phyloP scores from a whole-genome alignment of 2,797 vertebrate species.

The Catamblyrhynchus diadema region DNA sequence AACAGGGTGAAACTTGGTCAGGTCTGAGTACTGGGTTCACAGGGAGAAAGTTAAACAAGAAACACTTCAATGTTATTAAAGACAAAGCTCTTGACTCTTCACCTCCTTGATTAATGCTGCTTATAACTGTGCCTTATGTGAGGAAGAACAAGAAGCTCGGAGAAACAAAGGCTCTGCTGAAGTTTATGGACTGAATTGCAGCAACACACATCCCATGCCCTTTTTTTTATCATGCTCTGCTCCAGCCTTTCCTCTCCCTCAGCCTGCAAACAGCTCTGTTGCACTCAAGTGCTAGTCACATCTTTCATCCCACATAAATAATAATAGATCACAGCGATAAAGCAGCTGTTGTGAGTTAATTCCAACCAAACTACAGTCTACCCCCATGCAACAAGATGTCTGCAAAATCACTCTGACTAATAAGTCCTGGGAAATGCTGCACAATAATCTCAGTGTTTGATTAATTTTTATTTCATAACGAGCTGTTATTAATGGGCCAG shows the following conservation, averaged over 20 bases:
- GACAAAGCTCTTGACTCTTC: conserved; percentile 37
- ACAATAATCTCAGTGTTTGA: conserved; percentile 27
- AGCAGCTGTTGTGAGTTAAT: conserved; percentile 54
- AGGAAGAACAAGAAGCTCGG: not conserved
- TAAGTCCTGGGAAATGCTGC: conserved; percentile 22
- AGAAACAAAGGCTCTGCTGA: not conserved
- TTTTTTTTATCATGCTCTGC: not conserved
- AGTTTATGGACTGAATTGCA: not conserved
- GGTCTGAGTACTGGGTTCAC: not conserved
- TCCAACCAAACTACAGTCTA: not conserved
- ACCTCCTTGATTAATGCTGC: conserved; percentile 1
- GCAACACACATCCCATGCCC: not conserved
- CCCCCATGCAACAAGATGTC: conserved; percentile 18
- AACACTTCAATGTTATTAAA: conserved; percentile 9
- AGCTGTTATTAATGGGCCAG: conserved; percentile 40
- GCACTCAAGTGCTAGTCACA: not conserved
- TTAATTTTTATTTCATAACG: conserved; percentile 59
- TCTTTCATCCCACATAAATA: conserved; percentile 43
- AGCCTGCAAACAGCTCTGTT: not conserved
- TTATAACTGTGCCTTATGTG: not conserved
- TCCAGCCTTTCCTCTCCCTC: not conserved
- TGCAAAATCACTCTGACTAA: not conserved
- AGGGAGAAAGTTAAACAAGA: conserved; percentile 30
- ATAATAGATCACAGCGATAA: conserved; percentile 42
- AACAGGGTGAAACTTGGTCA: not conserved